A percentile compares a stretch with the other conserved stretches of the same genome.
phyloP scores from a whole-genome alignment of 2,888 invertebrate genomes.

The Mellilla xanthometata region DNA sequence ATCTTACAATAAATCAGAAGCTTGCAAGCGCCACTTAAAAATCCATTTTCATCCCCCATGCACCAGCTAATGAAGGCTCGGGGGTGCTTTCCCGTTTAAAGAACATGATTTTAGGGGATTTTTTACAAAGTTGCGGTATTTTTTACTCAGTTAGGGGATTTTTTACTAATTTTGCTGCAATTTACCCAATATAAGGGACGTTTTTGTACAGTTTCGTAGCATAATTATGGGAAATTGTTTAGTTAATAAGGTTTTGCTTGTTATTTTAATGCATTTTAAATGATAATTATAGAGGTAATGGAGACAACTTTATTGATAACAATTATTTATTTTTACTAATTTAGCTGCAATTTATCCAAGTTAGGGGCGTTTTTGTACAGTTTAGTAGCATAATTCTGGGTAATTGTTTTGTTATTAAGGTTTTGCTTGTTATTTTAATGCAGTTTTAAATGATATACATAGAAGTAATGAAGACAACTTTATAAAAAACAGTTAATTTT shows the following conservation, averaged over 20 bases:
- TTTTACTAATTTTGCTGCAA: constrained; percentile 3
- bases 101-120: constrained; percentile 42
- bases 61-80: constrained; percentile 43
- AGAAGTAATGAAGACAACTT: too few relatives aligned
- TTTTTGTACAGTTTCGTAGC: neutral
- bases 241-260: too few relatives aligned
- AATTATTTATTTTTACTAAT: constrained; percentile 2
- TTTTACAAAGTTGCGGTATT: constrained; percentile 35
- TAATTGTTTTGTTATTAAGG: too few relatives aligned
- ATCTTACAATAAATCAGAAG: constrained; percentile 71
- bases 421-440: too few relatives aligned
- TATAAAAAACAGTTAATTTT: too few relatives aligned
- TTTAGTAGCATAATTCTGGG: too few relatives aligned
- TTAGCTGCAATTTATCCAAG: constrained; percentile 21
- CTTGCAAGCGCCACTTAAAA: constrained; percentile 63
- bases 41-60: constrained; percentile 53
- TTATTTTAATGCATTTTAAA: too few relatives aligned
- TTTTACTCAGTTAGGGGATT: constrained; percentile 8
- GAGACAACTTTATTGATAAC: too few relatives aligned
- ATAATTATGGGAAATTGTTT: too few relatives aligned
- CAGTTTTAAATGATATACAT: too few relatives aligned
- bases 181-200: constrained; percentile 30
- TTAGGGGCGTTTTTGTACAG: constrained; percentile 24
- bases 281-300: too few relatives aligned
- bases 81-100: constrained; percentile 32